Percentiles rank a stretch among this genome's conserved stretches.
phyloP scores from a whole-genome alignment of 1,140 invertebrate genomes.

The Drosophila cardini region DNA sequence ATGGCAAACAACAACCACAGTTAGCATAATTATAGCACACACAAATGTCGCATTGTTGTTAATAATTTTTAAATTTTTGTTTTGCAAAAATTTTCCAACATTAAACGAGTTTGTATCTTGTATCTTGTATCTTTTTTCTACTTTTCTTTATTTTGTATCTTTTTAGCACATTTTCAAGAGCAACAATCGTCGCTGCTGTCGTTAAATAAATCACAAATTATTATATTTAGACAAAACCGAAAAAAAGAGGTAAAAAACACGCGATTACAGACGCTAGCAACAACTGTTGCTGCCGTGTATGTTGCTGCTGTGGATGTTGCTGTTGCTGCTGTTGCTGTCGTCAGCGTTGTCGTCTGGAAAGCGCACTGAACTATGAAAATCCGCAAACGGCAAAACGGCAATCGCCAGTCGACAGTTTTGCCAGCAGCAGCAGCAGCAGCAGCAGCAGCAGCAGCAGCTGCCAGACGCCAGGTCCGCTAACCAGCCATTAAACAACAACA shows the following conservation, averaged over 20 bases:
- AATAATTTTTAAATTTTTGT: neutral
- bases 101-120: neutral
- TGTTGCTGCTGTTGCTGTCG: conserved; percentile 53
- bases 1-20: conserved; percentile 26
- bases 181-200: conserved; percentile 45
- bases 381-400: conserved; percentile 53
- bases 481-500: conserved; percentile 51
- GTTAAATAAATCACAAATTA: conserved; percentile 72
- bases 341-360: conserved; percentile 79
- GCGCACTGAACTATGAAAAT: conserved; percentile 82
- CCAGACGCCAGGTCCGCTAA: conserved; percentile 51
- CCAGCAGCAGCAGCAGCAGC: conserved; percentile 49
- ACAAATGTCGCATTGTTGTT: conserved; percentile 11
- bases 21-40: conserved; percentile 15
- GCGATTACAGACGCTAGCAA: conserved; percentile 15
- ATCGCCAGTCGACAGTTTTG: conserved; percentile 38
- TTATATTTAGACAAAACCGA: conserved; percentile 62
- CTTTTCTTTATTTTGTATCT: conserved; percentile 5
- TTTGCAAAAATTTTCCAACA: neutral
- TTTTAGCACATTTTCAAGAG: conserved; percentile 52
- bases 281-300: conserved; percentile 42
- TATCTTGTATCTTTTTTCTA: conserved; percentile 7
- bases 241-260: neutral
- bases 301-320: neutral
- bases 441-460: conserved; percentile 49